Conservation (phyloP, 2,888 invertebrate genomes). For the Protodeltote pygarga region DNA sequence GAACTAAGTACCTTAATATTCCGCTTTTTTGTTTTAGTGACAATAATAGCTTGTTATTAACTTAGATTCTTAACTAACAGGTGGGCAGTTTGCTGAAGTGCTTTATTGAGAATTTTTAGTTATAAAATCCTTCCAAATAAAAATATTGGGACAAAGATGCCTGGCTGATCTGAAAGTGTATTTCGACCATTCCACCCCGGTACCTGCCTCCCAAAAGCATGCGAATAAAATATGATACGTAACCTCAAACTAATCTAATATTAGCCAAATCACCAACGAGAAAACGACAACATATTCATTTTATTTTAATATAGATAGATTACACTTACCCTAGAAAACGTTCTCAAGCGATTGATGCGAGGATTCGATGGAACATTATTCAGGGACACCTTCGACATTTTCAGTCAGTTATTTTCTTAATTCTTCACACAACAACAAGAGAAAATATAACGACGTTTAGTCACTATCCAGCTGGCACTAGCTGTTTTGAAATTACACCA, state of each 20-base stretch:
- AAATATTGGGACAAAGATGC: background rate
- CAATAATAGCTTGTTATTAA: conserved; percentile 10
- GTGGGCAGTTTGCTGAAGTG: conserved; percentile 1
- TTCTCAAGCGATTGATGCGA: conserved; percentile 78
- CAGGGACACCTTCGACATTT: conserved; percentile 83
- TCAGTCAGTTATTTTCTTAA: conserved; percentile 59
- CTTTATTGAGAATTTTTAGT: background rate
- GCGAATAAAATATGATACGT: conserved; percentile 30
- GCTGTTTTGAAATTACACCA: conserved; percentile 60
- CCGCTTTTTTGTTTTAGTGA: background rate
- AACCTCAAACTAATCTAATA: conserved; percentile 62
- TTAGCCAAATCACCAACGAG: conserved; percentile 46
- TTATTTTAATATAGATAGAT: too few species aligned
- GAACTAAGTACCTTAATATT: background rate
- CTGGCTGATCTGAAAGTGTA: background rate
- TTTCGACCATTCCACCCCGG: conserved; percentile 17
- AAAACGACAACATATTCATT: conserved; percentile 35
- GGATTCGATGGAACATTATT: conserved; percentile 83
- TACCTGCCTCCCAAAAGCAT: conserved; percentile 3
- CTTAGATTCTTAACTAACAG: conserved; percentile 6
- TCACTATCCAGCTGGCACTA: conserved; percentile 65
- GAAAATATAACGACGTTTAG: conserved; percentile 63
- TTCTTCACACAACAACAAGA: conserved; percentile 60
- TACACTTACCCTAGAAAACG: conserved; percentile 81
- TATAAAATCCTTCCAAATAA: background rate